Evolutionary conservation across 2,797 vertebrate species (phyloP).

Genomic region (Alectoris magna): DNA sequence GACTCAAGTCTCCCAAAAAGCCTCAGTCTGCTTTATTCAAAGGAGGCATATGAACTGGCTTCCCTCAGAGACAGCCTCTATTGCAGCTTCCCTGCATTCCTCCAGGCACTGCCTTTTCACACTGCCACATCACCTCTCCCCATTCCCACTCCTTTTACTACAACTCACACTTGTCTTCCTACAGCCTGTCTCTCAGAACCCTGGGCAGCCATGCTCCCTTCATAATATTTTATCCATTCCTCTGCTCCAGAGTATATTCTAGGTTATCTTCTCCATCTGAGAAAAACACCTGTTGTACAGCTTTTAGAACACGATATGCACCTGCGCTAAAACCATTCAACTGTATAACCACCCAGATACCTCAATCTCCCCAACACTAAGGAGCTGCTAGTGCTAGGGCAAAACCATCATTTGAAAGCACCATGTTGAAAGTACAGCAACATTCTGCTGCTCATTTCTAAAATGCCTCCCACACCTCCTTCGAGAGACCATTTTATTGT

Average conservation of each 20-base stretch:
- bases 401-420: neutral
- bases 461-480: neutral
- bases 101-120: neutral
- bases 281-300: neutral
- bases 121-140: neutral
- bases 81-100: rapidly evolving
- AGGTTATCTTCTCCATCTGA: neutral
- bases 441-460: neutral
- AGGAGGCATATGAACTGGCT: neutral
- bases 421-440: neutral
- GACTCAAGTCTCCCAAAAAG: neutral
- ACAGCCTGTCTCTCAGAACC: neutral
- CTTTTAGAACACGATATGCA: neutral
- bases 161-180: neutral
- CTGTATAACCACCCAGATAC: neutral
- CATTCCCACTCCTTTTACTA: neutral
- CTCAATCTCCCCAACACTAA: neutral
- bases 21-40: neutral
- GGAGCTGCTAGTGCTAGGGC: neutral
- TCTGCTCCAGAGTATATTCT: neutral
- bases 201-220: neutral
- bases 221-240: neutral
- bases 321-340: neutral
- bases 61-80: rapidly evolving
- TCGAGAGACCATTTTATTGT: neutral